Percentiles rank a stretch among this genome's conserved stretches.
Conservation (phyloP, 2,113 vertebrate genomes). For the Natator depressus region DNA sequence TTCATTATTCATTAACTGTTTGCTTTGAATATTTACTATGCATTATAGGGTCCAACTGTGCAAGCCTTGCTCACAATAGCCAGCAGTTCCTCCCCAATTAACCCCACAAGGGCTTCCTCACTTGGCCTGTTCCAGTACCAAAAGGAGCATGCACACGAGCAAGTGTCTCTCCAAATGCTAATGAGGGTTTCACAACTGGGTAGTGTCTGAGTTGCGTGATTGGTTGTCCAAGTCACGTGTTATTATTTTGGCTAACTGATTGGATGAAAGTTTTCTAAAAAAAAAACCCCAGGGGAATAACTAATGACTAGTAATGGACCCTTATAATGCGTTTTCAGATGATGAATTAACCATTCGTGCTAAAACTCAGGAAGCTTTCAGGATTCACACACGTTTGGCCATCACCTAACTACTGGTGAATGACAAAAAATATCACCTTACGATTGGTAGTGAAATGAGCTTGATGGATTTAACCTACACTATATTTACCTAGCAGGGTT, state of each 20-base stretch:
- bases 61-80: not conserved
- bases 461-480: not conserved
- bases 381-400: not conserved
- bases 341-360: not conserved
- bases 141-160: not conserved
- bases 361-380: not conserved
- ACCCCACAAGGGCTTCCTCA: not conserved
- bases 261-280: not conserved
- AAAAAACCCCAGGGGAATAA: not conserved
- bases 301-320: not conserved
- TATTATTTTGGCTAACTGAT: not conserved
- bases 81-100: too few relatives aligned
- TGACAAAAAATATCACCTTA: accelerated
- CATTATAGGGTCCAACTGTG: not conserved
- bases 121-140: not conserved
- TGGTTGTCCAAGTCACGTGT: not conserved
- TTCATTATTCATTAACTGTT: not conserved
- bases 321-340: not conserved
- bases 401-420: not conserved
- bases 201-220: not conserved
- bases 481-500: not conserved
- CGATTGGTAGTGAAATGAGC: not conserved
- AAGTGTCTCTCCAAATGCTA: not conserved
- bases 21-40: not conserved
- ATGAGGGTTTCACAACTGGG: not conserved